Conservation (phyloP, 2,888 invertebrate species). For the Panopea generosa region DNA sequence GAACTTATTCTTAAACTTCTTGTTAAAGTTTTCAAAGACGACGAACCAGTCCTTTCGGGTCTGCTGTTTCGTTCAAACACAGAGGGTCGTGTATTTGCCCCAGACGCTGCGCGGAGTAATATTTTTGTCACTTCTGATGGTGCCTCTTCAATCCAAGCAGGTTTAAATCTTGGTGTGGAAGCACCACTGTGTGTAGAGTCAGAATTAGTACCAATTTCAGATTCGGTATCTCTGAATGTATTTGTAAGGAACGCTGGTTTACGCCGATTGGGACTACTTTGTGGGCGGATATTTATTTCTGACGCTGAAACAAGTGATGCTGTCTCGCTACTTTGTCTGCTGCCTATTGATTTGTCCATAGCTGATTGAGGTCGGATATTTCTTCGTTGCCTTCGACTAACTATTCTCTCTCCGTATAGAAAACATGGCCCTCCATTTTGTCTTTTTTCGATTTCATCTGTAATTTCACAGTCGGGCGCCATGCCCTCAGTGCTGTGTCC, state of each 20-base stretch:
- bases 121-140: constrained; percentile 74
- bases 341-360: constrained; percentile 49
- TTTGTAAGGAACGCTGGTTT: constrained; percentile 61
- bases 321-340: constrained; percentile 51
- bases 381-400: constrained; percentile 74
- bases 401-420: constrained; percentile 80
- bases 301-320: constrained; percentile 52
- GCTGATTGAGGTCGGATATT: constrained; percentile 72
- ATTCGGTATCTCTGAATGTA: constrained; percentile 35
- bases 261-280: constrained; percentile 68
- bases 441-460: constrained; percentile 48
- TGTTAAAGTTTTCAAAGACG: constrained; percentile 45
- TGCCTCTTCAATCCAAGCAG: constrained; percentile 70
- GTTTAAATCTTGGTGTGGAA: constrained; percentile 58
- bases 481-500: constrained; percentile 80
- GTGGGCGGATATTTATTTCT: constrained; percentile 51
- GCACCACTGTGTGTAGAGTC: constrained; percentile 60
- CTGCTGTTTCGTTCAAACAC: constrained; percentile 40
- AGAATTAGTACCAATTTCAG: constrained; percentile 60
- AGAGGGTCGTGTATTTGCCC: constrained; percentile 24
- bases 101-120: constrained; percentile 63
- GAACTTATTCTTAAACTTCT: constrained; percentile 44
- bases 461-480: constrained; percentile 55
- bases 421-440: constrained; percentile 73
- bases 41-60: constrained; percentile 10